Conservation (phyloP, 1,140 invertebrate genomes). For the Diplogasteroides magnus region DNA sequence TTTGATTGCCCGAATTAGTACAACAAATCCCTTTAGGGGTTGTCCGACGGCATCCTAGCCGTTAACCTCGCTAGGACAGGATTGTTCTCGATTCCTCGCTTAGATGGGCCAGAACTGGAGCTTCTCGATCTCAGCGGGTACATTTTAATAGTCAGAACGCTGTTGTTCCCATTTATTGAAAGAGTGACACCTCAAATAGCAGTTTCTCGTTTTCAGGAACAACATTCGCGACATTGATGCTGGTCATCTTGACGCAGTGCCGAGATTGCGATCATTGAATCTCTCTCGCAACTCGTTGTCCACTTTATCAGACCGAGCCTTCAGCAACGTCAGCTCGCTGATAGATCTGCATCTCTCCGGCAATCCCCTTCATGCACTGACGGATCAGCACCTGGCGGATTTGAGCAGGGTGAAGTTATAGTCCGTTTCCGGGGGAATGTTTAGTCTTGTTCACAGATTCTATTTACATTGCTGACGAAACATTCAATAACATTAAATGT, state of each 20-base stretch:
- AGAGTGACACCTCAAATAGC: background rate
- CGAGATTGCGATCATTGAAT: constrained; percentile 11
- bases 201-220: constrained; percentile 10
- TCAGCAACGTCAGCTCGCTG: constrained; percentile 9
- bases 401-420: constrained; percentile 8
- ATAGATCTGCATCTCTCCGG: constrained; percentile 15
- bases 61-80: constrained; percentile 22
- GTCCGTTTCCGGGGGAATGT: too few species aligned
- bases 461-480: too few species aligned
- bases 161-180: too few species aligned
- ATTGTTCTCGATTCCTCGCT: constrained; percentile 21
- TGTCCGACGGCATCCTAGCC: constrained; percentile 21
- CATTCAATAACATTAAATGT: too few species aligned
- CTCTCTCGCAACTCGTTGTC: constrained; percentile 13
- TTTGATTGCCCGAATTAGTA: background rate
- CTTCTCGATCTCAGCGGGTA: constrained; percentile 23
- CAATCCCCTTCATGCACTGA: constrained; percentile 7
- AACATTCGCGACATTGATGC: constrained; percentile 19
- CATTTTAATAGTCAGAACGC: too few species aligned
- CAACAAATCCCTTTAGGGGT: constrained; percentile 10
- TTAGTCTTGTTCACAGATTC: background rate
- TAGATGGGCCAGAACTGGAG: constrained; percentile 13
- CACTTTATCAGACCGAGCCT: background rate
- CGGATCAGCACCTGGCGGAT: constrained; percentile 6
- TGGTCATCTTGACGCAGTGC: constrained; percentile 7